Percentiles rank a stretch among this genome's conserved stretches.
These are phyloP conservation scores for Orchesella flavescens DNA, from an alignment of 2,888 invertebrate genomes.

Conservation along the genomic window DNA sequence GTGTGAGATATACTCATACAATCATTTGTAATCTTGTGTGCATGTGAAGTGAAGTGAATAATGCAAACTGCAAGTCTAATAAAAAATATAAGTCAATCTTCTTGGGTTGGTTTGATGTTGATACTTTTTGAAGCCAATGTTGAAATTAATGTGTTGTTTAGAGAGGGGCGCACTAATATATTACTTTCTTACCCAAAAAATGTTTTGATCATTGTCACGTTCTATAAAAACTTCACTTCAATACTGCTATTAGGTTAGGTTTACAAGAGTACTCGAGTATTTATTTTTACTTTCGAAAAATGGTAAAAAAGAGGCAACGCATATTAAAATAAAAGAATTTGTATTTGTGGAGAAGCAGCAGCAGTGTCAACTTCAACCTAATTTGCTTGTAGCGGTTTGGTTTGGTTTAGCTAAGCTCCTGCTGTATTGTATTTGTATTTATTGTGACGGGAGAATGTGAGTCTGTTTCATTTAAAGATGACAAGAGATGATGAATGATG, in stretches of 20 bases:
- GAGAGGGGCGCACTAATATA: too few relatives aligned
- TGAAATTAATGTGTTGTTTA: not conserved
- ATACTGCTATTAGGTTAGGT: too few relatives aligned
- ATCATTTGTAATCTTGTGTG: not conserved
- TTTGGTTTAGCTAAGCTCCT: too few relatives aligned
- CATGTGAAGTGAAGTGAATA: not conserved
- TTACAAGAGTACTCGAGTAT: too few relatives aligned
- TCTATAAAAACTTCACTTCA: not conserved
- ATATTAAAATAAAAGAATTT: not conserved
- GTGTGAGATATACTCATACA: too few relatives aligned
- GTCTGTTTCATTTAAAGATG: constrained; percentile 13
- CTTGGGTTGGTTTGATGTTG: not conserved
- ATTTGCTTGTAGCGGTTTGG: not conserved
- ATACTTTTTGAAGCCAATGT: not conserved
- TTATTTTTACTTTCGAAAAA: not conserved
- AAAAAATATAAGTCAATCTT: not conserved
- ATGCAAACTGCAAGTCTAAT: not conserved
- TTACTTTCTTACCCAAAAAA: not conserved
- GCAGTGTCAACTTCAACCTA: constrained; percentile 8
- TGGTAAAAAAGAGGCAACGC: not conserved
- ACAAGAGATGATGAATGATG: constrained; percentile 24
- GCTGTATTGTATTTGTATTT: too few relatives aligned
- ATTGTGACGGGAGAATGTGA: not conserved
- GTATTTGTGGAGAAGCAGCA: not conserved
- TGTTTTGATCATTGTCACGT: not conserved